Evolutionary conservation across 2,113 vertebrate genomes (phyloP).

Genomic region (Neoarius graeffei): DNA sequence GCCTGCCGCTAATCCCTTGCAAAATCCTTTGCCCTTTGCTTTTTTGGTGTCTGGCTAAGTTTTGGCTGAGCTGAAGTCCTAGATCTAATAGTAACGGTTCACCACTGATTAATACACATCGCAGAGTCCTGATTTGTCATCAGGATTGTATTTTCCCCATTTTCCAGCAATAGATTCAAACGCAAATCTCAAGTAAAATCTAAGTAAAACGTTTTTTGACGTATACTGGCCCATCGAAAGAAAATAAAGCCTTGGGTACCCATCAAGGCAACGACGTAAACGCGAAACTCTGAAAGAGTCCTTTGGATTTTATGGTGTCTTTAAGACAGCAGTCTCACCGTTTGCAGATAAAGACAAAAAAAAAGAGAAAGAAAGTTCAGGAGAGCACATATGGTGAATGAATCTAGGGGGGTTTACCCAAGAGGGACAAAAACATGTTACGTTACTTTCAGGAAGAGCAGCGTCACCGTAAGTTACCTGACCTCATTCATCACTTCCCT

Average conservation of each 20-base stretch:
- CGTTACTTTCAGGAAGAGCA: conserved; percentile 64
- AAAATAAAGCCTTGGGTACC: background rate
- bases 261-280: background rate
- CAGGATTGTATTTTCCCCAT: background rate
- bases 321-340: background rate
- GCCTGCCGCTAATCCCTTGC: too few species aligned
- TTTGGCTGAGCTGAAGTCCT: too few species aligned
- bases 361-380: conserved; percentile 50
- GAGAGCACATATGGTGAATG: conserved; percentile 73
- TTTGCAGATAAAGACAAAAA: conserved; percentile 13
- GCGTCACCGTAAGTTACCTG: conserved; percentile 66
- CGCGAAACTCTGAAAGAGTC: background rate
- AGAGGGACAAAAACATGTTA: conserved; percentile 58
- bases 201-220: background rate
- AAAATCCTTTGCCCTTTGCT: too few species aligned
- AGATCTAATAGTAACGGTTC: too few species aligned
- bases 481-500: conserved; percentile 77
- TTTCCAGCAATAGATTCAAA: background rate
- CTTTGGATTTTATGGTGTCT: conserved; percentile 6
- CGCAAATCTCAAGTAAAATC: background rate
- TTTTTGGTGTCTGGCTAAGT: too few species aligned
- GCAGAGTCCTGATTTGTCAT: background rate
- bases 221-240: background rate
- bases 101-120: too few species aligned
- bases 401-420: conserved; percentile 59